These are phyloP conservation scores for Ennomos erosarius DNA, from an alignment of 2,888 invertebrate species.

Conservation along the genomic window DNA sequence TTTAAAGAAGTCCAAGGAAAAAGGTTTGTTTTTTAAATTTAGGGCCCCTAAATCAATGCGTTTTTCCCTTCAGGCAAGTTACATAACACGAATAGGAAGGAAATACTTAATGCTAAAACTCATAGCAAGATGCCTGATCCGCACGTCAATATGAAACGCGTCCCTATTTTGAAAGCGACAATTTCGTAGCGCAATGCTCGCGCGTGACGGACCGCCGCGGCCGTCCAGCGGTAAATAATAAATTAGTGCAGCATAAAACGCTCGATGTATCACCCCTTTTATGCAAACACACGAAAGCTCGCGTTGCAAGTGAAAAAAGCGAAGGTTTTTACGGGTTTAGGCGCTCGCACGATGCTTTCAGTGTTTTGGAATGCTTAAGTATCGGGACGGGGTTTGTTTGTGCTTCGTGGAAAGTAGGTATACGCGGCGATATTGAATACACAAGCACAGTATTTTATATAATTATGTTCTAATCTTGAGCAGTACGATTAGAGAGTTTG, in stretches of 20 bases:
- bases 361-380: conserved; percentile 12
- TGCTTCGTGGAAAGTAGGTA: conserved; percentile 2
- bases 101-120: too few relatives aligned
- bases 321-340: conserved; percentile 14
- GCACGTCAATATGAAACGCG: not conserved
- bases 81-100: too few relatives aligned
- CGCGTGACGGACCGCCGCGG: conserved; percentile 43
- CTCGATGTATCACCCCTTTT: conserved; percentile 35
- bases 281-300: conserved; percentile 27
- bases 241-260: conserved; percentile 45
- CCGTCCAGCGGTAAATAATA: conserved; percentile 47
- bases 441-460: not conserved
- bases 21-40: too few relatives aligned
- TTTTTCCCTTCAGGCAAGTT: too few relatives aligned
- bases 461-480: too few relatives aligned
- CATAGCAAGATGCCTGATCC: too few relatives aligned
- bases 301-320: conserved; percentile 14
- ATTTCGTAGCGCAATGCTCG: conserved; percentile 33
- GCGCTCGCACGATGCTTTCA: conserved; percentile 3
- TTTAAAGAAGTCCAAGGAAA: too few relatives aligned
- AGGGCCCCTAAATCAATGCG: too few relatives aligned
- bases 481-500: too few relatives aligned
- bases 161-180: conserved; percentile 23
- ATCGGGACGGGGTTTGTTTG: not conserved
- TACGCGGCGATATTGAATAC: not conserved